Conservation (phyloP, 2,113 vertebrate genomes). For the Larimichthys polyactis region DNA sequence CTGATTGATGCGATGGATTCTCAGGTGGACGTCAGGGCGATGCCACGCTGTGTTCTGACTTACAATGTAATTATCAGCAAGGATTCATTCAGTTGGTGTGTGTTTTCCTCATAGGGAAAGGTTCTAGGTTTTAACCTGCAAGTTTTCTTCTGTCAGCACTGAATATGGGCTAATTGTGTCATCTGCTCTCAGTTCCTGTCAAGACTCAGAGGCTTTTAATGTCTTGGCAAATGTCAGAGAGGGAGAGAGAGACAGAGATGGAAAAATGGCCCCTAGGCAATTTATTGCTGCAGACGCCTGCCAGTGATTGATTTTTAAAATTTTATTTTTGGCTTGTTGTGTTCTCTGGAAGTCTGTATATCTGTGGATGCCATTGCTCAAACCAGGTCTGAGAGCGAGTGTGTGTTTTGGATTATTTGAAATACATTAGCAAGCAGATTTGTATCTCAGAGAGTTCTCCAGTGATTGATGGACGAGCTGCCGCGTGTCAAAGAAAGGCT, state of each 20-base stretch:
- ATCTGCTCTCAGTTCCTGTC: not conserved
- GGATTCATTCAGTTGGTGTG: not conserved
- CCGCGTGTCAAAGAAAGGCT: slow-evolving; percentile 3
- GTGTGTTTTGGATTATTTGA: not conserved
- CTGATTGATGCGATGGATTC: not conserved
- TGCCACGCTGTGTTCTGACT: not conserved
- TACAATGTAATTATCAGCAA: too few species aligned
- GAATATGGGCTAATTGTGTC: not conserved
- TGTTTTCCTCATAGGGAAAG: not conserved
- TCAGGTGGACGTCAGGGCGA: not conserved
- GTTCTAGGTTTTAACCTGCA: not conserved
- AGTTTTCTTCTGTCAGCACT: slow-evolving; percentile 18
- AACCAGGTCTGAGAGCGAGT: not conserved
- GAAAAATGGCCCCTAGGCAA: not conserved
- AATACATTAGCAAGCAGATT: slow-evolving; percentile 34
- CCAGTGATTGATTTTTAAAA: slow-evolving; percentile 16
- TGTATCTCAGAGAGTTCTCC: slow-evolving; percentile 32
- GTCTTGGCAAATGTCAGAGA: slow-evolving; percentile 26
- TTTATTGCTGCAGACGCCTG: not conserved
- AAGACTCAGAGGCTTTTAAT: slow-evolving; percentile 15
- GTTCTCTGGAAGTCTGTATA: not conserved
- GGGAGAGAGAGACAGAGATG: not conserved
- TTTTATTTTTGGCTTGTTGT: not conserved
- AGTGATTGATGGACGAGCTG: slow-evolving; percentile 33
- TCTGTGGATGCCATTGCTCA: not conserved